Evolutionary conservation across 2,888 invertebrate species (phyloP).

Genomic region (Caenorhabditis sp.): DNA sequence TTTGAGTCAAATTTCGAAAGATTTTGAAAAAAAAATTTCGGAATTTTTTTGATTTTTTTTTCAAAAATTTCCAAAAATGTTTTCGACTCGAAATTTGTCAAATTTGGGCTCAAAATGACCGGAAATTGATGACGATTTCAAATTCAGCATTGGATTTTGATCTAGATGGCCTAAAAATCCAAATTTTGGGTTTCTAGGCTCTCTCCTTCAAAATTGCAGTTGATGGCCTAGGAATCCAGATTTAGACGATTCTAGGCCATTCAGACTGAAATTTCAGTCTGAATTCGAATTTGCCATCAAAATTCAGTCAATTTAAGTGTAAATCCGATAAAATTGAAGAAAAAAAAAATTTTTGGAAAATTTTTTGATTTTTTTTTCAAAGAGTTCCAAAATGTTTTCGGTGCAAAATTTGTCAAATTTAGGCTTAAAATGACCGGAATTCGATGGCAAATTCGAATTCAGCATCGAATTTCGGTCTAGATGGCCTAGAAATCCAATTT

Average conservation of each 20-base stretch:
- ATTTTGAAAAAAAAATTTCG: too few relatives aligned
- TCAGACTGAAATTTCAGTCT: too few relatives aligned
- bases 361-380: not conserved
- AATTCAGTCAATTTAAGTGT: too few relatives aligned
- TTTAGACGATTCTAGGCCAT: too few relatives aligned
- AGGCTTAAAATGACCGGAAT: not conserved
- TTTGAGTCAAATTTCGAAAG: too few relatives aligned
- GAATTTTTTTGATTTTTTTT: too few relatives aligned
- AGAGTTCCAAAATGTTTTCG: not conserved
- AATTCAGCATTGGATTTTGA: not conserved
- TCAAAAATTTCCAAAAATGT: conserved; percentile 1
- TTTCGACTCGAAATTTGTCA: not conserved
- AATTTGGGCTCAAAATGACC: not conserved
- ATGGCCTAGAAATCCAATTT: not conserved
- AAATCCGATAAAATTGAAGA: too few relatives aligned
- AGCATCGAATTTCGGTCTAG: not conserved
- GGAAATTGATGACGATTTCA: not conserved
- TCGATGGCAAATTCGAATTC: not conserved
- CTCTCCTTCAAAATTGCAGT: not conserved
- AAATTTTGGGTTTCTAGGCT: conserved; percentile 5
- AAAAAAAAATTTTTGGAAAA: not conserved
- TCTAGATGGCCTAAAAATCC: not conserved
- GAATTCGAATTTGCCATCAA: too few relatives aligned
- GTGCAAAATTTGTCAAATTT: not conserved
- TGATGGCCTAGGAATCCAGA: too few relatives aligned